A percentile compares a stretch with the other conserved stretches of the same genome.
Evolutionary conservation across 2,113 vertebrate genomes (phyloP).

Genomic region (Mesembrinibis cayennensis): DNA sequence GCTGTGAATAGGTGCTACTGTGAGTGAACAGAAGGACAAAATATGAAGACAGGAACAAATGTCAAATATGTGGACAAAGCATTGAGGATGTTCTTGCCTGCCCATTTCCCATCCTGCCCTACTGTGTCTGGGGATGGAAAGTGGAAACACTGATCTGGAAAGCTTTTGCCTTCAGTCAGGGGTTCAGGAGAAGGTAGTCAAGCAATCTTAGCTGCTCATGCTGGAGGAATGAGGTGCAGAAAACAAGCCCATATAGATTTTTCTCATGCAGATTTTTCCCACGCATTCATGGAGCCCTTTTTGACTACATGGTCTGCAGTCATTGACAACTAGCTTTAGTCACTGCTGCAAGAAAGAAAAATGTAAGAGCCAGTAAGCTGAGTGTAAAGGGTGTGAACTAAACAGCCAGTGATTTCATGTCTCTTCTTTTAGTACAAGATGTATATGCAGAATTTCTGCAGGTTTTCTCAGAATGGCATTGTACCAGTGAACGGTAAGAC

Average conservation of each 20-base stretch:
- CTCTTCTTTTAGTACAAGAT: not conserved
- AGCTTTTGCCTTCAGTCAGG: not conserved
- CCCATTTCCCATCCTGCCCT: not conserved
- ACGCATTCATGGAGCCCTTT: not conserved
- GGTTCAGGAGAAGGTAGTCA: not conserved
- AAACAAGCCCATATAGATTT: not conserved
- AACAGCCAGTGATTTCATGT: not conserved
- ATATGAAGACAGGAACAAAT: not conserved
- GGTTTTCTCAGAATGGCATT: not conserved
- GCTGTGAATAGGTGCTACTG: not conserved
- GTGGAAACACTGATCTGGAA: not conserved
- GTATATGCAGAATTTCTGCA: not conserved
- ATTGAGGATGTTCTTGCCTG: not conserved
- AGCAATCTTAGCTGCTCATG: not conserved
- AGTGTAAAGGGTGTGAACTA: not conserved
- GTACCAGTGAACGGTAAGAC: not conserved
- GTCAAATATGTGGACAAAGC: not conserved
- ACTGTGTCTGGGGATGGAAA: not conserved
- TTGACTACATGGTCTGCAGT: not conserved
- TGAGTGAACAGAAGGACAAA: not conserved
- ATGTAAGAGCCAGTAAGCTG: not conserved
- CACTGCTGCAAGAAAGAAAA: not conserved
- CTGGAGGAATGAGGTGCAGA: not conserved
- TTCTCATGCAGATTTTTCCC: not conserved
- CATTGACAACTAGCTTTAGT: not conserved